Base-by-base conservation (phyloP, 2,113 vertebrate genomes). In the Eulacestoma nigropectus region DNA sequence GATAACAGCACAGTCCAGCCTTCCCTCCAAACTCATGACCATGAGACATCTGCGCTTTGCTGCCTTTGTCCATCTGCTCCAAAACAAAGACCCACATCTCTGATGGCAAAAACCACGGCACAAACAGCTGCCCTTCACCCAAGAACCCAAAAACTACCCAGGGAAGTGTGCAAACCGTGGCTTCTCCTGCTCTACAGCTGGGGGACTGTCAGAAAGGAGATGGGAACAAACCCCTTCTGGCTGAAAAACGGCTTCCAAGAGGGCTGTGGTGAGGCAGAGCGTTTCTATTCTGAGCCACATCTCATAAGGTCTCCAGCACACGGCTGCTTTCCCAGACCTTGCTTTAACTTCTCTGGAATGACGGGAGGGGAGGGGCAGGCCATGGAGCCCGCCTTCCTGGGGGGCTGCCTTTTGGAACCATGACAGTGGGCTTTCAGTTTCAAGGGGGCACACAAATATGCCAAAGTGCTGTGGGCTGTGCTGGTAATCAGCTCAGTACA, bases 291-390 rank as follows among this genome's bases (percentile, higher is more conserved):
- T 79, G 44, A 90, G 75, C 27, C 42, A 55, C 78, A 63, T 90
- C 65, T 87, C 60, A 35, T 21, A 82, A 72, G 78, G 82, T 76
- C 82, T 79, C 65, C 78, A 90, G 62, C 18, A 3, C 33, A 65
- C 16, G 0, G 21, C 75, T 87, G 70, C 82, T 92, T 85, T 84
- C 70, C 75, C 93, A 95, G 74, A 87, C 59, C 35, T 85, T 90
- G 62, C 65, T 95, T 64, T 79, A 75, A 79, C 80, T 86, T 86
- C 63, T 80, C 76, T 73, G 80, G 83, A 92, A 88, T 79, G 65
- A 82, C 41, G 16, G 30, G 29, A 60, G 16, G 33, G 47, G 50
- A 83, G 73, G 55, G 37, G 39, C 26, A 52, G 59, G 16, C 29
- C 2, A 5, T 3, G 39, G 62, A 87, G 88, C 73, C 42, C 30